A percentile compares a stretch with the other conserved stretches of the same genome.
Conservation (phyloP, 2,888 invertebrate species). For the Acrobasis consociella region DNA sequence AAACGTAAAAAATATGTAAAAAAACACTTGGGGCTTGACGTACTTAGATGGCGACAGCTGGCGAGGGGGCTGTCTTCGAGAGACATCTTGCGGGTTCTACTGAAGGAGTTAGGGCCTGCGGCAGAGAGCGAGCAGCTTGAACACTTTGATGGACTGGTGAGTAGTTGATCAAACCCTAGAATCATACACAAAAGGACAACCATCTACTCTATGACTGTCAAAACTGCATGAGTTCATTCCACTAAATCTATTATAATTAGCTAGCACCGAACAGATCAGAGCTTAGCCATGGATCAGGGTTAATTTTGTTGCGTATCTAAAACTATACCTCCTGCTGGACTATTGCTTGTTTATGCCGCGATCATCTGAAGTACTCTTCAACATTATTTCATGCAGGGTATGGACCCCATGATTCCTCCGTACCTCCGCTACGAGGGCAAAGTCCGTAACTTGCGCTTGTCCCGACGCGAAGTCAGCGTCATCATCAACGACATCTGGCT, state of each 20-base stretch:
- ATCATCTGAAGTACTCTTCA: not conserved
- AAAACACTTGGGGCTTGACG: too few species aligned
- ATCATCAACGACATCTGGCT: conserved; percentile 77
- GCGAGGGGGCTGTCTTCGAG: conserved; percentile 66
- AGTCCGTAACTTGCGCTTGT: conserved; percentile 76
- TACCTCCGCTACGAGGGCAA: conserved; percentile 71
- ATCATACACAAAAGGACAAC: too few species aligned
- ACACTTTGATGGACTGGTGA: conserved; percentile 68
- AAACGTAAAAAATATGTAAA: too few species aligned
- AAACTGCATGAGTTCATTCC: too few species aligned
- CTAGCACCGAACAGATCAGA: too few species aligned
- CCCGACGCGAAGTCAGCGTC: conserved; percentile 72
- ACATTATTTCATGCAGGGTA: conserved; percentile 51
- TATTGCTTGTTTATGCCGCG: too few species aligned
- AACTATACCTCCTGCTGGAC: too few species aligned
- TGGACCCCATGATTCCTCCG: conserved; percentile 66
- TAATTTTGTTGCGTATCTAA: too few species aligned
- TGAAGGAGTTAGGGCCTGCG: conserved; percentile 75
- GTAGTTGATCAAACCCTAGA: not conserved
- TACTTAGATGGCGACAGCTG: conserved; percentile 75
- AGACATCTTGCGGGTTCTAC: conserved; percentile 65
- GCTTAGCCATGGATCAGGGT: too few species aligned
- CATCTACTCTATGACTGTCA: too few species aligned
- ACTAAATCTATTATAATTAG: too few species aligned
- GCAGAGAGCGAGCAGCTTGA: conserved; percentile 73